A percentile compares a stretch with the other conserved stretches of the same genome.
These are phyloP conservation scores for Agrochola lychnidis DNA, from an alignment of 2,888 invertebrate genomes.

Conservation along the genomic window DNA sequence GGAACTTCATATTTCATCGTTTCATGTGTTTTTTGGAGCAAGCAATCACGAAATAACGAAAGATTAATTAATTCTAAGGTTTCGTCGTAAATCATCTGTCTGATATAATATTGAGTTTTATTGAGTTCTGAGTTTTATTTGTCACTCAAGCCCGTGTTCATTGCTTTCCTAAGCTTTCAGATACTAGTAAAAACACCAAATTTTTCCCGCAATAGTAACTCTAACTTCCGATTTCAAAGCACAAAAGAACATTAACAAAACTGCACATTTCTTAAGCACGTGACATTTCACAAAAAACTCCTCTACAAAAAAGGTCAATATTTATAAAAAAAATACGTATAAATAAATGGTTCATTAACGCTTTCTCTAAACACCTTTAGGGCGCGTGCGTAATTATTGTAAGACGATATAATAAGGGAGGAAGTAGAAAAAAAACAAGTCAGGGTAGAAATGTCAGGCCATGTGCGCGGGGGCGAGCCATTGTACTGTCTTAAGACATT, in stretches of 20 bases:
- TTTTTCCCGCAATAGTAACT: constrained; percentile 6
- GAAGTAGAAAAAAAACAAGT: constrained; percentile 81
- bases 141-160: not conserved
- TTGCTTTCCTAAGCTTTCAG: not conserved
- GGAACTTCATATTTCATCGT: not conserved
- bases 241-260: constrained; percentile 49
- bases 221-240: constrained; percentile 21
- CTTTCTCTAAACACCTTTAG: constrained; percentile 89
- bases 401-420: constrained; percentile 82
- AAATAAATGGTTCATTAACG: constrained; percentile 81
- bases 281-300: constrained; percentile 49
- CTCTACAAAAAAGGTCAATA: constrained; percentile 59
- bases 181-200: not conserved
- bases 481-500: constrained; percentile 86
- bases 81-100: not conserved
- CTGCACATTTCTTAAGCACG: constrained; percentile 54
- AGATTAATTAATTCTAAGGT: not conserved
- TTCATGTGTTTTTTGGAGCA: not conserved
- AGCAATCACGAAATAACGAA: not conserved
- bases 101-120: too few species aligned
- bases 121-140: not conserved
- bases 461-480: constrained; percentile 85
- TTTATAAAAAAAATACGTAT: constrained; percentile 53
- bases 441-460: constrained; percentile 85
- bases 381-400: constrained; percentile 86